A percentile compares a stretch with the other conserved stretches of the same genome.
Evolutionary conservation across 2,888 invertebrate genomes (phyloP).

Genomic region (Dicyrtoma fusca): DNA sequence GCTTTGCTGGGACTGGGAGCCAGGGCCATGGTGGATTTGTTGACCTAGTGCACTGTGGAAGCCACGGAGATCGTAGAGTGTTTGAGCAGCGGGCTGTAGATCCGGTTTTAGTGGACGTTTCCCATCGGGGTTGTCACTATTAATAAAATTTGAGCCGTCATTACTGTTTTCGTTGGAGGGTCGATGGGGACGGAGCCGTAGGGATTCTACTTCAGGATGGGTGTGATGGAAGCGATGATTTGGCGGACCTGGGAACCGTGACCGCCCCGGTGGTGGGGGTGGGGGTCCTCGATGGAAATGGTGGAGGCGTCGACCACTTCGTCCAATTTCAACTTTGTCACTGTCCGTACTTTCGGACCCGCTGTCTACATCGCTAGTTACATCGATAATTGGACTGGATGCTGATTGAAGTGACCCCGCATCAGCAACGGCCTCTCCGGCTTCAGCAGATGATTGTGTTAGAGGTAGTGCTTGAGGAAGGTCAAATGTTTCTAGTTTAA

Average conservation of each 20-base stretch:
- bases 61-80: slow-evolving; percentile 53
- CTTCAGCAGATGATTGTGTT: slow-evolving; percentile 33
- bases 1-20: slow-evolving; percentile 4
- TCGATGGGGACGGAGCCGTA: background rate
- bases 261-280: slow-evolving; percentile 7
- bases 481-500: background rate
- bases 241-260: background rate
- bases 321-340: slow-evolving; percentile 3
- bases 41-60: slow-evolving; percentile 47
- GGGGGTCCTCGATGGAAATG: slow-evolving; percentile 18
- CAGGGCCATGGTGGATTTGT: slow-evolving; percentile 31
- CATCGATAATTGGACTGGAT: background rate
- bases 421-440: slow-evolving; percentile 34
- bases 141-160: no score
- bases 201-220: no score
- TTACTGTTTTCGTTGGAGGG: background rate
- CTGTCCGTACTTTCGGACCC: no score
- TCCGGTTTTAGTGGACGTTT: slow-evolving; percentile 32
- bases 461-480: slow-evolving; percentile 11
- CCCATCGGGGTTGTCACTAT: background rate
- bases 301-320: slow-evolving; percentile 22
- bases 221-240: background rate
- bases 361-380: background rate
- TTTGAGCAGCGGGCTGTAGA: slow-evolving; percentile 51
- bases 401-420: slow-evolving; percentile 24